A percentile compares a stretch with the other conserved stretches of the same genome.
Conservation (phyloP, 2,888 invertebrate genomes). For the Brachyopa scutellaris region DNA sequence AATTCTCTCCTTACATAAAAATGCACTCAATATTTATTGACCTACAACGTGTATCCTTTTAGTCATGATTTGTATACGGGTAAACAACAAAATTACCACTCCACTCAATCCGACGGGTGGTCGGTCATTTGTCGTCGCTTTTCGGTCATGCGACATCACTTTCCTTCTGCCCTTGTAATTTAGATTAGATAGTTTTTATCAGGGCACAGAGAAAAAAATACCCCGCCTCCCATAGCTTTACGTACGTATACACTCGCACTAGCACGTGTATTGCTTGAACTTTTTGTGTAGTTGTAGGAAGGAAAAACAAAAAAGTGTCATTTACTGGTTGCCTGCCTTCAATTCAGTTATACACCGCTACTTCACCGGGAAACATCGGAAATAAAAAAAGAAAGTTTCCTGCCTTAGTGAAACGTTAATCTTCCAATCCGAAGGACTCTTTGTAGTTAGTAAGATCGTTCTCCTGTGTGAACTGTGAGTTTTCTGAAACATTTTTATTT, state of each 20-base stretch:
- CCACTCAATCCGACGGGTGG: not conserved
- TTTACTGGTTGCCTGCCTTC: constrained; percentile 24
- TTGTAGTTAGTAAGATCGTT: not conserved
- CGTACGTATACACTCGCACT: not conserved
- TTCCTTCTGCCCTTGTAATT: not conserved
- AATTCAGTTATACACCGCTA: constrained; percentile 48
- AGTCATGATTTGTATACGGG: too few relatives aligned
- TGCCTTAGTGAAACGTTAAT: constrained; percentile 1
- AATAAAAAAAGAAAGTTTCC: constrained; percentile 13
- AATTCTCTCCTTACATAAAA: constrained; percentile 14
- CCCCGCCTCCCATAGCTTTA: too few relatives aligned
- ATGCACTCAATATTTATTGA: constrained; percentile 45
- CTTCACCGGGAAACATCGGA: constrained; percentile 49
- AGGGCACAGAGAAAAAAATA: constrained; percentile 4
- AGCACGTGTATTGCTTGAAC: constrained; percentile 18
- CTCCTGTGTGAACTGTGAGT: constrained; percentile 38
- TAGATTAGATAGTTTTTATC: constrained; percentile 45
- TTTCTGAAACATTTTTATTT: not conserved
- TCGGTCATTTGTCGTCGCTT: constrained; percentile 19
- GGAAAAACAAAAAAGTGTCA: constrained; percentile 65
- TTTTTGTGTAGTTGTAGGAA: constrained; percentile 27
- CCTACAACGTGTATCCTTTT: constrained; percentile 11
- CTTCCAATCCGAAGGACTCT: not conserved
- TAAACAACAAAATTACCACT: constrained; percentile 1
- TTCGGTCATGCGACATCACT: constrained; percentile 41